Evolutionary conservation across 2,113 vertebrate species (phyloP).

Genomic region (Osmerus eperlanus): DNA sequence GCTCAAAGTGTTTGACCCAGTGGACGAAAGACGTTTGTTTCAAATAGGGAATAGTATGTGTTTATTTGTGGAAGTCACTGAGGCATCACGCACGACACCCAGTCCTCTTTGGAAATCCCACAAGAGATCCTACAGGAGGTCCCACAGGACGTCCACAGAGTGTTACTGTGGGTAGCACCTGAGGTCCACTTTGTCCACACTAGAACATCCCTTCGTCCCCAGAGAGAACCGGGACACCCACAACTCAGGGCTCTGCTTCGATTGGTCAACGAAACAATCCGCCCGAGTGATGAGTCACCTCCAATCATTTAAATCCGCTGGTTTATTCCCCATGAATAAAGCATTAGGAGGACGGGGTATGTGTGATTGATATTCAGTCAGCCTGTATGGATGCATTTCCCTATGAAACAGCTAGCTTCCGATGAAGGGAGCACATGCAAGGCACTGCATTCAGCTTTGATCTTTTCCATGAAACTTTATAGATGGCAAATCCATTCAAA

Average conservation of each 20-base stretch:
- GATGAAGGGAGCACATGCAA: conserved; percentile 48
- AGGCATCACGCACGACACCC: not conserved
- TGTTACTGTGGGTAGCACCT: not conserved
- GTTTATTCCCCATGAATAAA: conserved; percentile 31
- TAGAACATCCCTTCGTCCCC: not conserved
- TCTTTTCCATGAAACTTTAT: not conserved
- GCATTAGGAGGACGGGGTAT: conserved; percentile 11
- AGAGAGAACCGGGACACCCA: conserved; percentile 26
- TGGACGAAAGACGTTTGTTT: too few species aligned
- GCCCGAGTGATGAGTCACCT: conserved; percentile 54
- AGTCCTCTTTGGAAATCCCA: not conserved
- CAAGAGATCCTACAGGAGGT: not conserved
- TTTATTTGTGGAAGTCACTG: too few species aligned
- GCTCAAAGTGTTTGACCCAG: too few species aligned
- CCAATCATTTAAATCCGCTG: conserved; percentile 31
- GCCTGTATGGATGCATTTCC: conserved; percentile 38
- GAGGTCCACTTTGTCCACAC: not conserved
- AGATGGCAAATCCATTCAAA: not conserved
- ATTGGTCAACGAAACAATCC: conserved; percentile 51
- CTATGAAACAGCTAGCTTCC: conserved; percentile 47
- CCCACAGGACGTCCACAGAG: not conserved
- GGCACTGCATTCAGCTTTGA: conserved; percentile 19
- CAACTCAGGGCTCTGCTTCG: conserved; percentile 48
- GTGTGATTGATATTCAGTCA: conserved; percentile 49
- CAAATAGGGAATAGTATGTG: too few species aligned